These are phyloP conservation scores for Drosophila athabasca DNA, from an alignment of 1,140 invertebrate species.

Conservation along the genomic window DNA sequence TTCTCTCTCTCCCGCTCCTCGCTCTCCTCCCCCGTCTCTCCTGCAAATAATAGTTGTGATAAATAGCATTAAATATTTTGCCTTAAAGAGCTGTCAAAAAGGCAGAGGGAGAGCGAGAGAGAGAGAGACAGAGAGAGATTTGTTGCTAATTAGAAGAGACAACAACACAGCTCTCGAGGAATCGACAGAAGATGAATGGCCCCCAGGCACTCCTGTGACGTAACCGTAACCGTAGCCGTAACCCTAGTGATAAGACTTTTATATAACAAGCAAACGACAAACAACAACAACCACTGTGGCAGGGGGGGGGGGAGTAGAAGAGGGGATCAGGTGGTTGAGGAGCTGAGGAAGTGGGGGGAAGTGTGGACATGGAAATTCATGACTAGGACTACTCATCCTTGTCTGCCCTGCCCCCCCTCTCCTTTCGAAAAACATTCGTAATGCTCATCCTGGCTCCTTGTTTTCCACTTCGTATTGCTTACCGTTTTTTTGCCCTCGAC, in stretches of 20 bases:
- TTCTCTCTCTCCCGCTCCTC: too few relatives aligned
- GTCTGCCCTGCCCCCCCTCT: conserved; percentile 27
- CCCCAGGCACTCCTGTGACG: conserved; percentile 4
- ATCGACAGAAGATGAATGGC: conserved; percentile 44
- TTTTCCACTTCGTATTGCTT: too few relatives aligned
- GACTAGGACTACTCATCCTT: conserved; percentile 17
- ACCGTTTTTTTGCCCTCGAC: too few relatives aligned
- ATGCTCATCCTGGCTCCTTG: conserved; percentile 1
- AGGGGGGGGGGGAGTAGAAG: neutral
- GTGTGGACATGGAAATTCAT: conserved; percentile 62
- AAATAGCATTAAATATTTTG: conserved; percentile 72
- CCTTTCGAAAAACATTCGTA: conserved; percentile 9
- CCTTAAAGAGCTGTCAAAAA: conserved; percentile 46
- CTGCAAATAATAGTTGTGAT: conserved; percentile 12
- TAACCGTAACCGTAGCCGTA: conserved; percentile 34
- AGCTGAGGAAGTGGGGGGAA: too few relatives aligned
- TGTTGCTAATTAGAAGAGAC: conserved; percentile 60
- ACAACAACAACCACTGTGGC: neutral
- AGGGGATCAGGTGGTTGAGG: conserved; percentile 1
- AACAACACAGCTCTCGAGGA: conserved; percentile 15
- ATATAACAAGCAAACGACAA: conserved; percentile 51
- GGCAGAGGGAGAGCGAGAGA: conserved; percentile 4
- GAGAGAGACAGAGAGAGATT: conserved; percentile 22
- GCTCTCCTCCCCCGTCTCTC: neutral
- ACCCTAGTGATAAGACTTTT: conserved; percentile 59